phyloP scores from a whole-genome alignment of 2,888 invertebrate species.

The Nephrotoma appendiculata region DNA sequence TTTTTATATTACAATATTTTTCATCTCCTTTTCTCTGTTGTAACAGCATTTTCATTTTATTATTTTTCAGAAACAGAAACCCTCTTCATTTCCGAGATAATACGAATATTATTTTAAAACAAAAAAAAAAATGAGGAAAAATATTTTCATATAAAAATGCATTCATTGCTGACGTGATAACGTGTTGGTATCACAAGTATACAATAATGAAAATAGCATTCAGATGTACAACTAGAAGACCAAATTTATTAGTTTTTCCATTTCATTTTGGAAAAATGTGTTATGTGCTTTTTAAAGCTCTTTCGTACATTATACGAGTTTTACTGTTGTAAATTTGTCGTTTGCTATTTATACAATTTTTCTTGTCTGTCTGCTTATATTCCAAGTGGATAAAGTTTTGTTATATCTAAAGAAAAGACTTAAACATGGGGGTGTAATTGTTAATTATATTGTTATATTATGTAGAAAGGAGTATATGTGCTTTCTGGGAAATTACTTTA shows the following conservation, averaged over 20 bases:
- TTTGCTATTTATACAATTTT: background rate
- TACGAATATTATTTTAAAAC: background rate
- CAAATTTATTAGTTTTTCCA: background rate
- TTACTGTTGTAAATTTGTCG: background rate
- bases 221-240: background rate
- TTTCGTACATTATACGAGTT: background rate
- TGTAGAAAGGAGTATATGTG: background rate
- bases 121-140: background rate
- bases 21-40: background rate
- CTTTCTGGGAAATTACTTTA: background rate
- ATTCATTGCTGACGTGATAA: background rate
- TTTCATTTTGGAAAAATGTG: background rate
- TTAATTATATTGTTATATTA: background rate
- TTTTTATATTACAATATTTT: background rate
- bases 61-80: background rate
- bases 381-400: background rate
- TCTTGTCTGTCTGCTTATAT: background rate
- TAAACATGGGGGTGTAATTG: background rate
- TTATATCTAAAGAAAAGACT: background rate
- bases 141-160: background rate
- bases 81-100: background rate
- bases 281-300: background rate
- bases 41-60: background rate
- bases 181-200: background rate
- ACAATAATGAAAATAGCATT: background rate